A percentile compares a stretch with the other conserved stretches of the same genome.
Evolutionary conservation across 2,888 invertebrate species (phyloP).

Genomic region (Nezara viridula): DNA sequence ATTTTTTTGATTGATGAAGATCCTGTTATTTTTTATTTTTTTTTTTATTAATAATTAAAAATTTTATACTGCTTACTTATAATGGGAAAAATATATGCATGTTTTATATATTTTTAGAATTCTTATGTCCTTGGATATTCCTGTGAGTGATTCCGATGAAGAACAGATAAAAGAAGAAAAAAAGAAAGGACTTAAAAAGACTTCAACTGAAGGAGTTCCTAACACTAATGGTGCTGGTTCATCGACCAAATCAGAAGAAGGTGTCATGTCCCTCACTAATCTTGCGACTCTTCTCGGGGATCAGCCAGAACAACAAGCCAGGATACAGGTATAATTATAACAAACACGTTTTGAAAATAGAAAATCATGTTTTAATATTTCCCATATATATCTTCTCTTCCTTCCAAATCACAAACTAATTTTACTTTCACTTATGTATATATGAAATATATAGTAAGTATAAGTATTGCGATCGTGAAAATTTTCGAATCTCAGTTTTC

Average conservation of each 20-base stretch:
- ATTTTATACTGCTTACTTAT: neutral
- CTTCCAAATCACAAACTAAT: neutral
- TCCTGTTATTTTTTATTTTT: neutral
- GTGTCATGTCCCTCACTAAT: slow-evolving; percentile 62
- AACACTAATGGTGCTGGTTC: slow-evolving; percentile 28
- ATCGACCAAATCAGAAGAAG: slow-evolving; percentile 66
- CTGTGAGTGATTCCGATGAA: slow-evolving; percentile 72
- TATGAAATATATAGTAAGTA: too few relatives aligned
- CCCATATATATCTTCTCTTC: neutral
- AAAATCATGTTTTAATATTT: neutral
- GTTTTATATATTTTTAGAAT: slow-evolving; percentile 72
- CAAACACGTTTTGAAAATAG: neutral
- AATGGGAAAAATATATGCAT: slow-evolving; percentile 11
- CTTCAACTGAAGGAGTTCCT: neutral
- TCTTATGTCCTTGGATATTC: slow-evolving; percentile 81
- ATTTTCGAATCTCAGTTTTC: too few relatives aligned
- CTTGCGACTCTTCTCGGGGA: slow-evolving; percentile 63
- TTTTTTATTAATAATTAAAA: slow-evolving; percentile 34
- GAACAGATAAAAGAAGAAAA: slow-evolving; percentile 58
- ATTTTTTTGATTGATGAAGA: neutral
- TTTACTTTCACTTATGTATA: too few relatives aligned
- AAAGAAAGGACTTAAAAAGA: slow-evolving; percentile 56
- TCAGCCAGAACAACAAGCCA: slow-evolving; percentile 63
- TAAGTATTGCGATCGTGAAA: too few relatives aligned
- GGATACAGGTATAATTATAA: slow-evolving; percentile 61